These are phyloP conservation scores for Cynoglossus semilaevis DNA, from an alignment of 2,113 vertebrate species.

Conservation along the genomic window DNA sequence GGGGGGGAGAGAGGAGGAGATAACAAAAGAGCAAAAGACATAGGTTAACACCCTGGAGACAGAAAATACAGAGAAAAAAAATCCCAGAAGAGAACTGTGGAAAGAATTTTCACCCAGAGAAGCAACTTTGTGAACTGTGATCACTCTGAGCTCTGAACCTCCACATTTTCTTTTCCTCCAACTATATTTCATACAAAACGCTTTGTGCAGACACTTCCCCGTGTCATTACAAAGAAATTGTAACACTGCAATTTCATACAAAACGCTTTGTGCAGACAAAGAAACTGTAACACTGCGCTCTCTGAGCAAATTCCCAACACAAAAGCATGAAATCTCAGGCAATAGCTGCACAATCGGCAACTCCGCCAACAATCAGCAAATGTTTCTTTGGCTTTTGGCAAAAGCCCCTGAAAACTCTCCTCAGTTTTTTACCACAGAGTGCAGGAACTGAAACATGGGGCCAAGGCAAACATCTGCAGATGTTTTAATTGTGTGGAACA, in stretches of 20 bases:
- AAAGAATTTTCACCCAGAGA: slow-evolving; percentile 3
- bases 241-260: no score
- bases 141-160: no score
- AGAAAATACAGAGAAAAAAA: background rate
- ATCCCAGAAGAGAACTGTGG: background rate
- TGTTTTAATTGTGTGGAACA: no score
- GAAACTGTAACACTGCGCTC: slow-evolving; percentile 23
- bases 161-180: background rate
- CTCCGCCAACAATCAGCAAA: slow-evolving; percentile 13
- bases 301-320: slow-evolving; percentile 21
- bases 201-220: slow-evolving; percentile 19
- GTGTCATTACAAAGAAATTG: slow-evolving; percentile 30
- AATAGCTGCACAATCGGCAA: slow-evolving; percentile 11
- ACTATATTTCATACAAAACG: background rate
- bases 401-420: slow-evolving; percentile 19
- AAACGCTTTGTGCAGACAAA: slow-evolving; percentile 21
- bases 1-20: background rate
- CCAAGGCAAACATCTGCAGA: no score
- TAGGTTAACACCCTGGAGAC: background rate
- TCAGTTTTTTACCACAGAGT: background rate
- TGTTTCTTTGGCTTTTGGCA: slow-evolving; percentile 19
- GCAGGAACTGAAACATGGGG: no score
- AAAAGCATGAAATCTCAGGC: slow-evolving; percentile 22
- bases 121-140: background rate
- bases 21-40: background rate